Conservation (phyloP, 1,140 invertebrate species). For the Trichoplusia ni region DNA sequence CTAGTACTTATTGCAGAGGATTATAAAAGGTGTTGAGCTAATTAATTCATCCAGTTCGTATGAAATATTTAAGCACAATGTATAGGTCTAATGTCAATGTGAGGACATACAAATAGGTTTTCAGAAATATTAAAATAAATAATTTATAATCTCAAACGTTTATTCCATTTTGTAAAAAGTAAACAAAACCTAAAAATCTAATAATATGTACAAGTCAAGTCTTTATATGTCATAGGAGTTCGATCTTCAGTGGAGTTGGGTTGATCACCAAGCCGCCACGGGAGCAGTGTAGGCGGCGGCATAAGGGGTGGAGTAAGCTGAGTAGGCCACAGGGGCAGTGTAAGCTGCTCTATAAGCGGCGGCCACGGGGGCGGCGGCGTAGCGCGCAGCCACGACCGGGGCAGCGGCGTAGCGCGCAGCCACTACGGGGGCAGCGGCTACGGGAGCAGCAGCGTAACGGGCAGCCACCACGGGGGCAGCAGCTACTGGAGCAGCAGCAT, state of each 20-base stretch:
- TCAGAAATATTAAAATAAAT: background rate
- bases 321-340: constrained; percentile 35
- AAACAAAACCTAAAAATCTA: constrained; percentile 46
- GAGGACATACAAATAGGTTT: background rate
- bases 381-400: constrained; percentile 36
- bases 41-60: too few relatives aligned
- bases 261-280: constrained; percentile 25
- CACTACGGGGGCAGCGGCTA: constrained; percentile 39
- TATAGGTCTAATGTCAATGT: too few relatives aligned
- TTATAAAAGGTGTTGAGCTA: too few relatives aligned
- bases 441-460: constrained; percentile 35
- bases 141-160: constrained; percentile 19
- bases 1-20: too few relatives aligned
- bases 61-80: too few relatives aligned
- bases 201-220: constrained; percentile 67
- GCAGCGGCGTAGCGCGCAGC: constrained; percentile 37
- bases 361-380: constrained; percentile 33
- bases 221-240: constrained; percentile 38
- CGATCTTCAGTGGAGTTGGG: constrained; percentile 17
- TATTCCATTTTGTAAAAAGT: constrained; percentile 31
- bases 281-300: constrained; percentile 41
- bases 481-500: constrained; percentile 38
- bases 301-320: constrained; percentile 44
- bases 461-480: constrained; percentile 41
- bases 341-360: constrained; percentile 32